Evolutionary conservation across 2,888 invertebrate species (phyloP).

Genomic region (Amphimallon solstitiale): DNA sequence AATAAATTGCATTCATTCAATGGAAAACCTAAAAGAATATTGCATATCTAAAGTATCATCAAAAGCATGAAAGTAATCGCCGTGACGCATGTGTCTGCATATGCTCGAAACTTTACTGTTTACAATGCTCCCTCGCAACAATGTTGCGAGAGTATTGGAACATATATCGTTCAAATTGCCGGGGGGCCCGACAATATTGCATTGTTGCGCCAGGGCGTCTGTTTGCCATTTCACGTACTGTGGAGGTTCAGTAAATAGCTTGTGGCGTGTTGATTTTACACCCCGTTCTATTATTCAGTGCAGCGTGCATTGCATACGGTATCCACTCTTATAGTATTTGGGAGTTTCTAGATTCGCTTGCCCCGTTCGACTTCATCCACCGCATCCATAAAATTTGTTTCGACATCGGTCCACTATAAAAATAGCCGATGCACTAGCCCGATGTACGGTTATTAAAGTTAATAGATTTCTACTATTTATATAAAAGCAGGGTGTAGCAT

Average conservation of each 20-base stretch:
- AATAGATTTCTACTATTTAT: constrained; percentile 30
- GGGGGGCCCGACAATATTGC: constrained; percentile 27
- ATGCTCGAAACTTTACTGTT: constrained; percentile 11
- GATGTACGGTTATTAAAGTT: constrained; percentile 18
- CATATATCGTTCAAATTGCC: constrained; percentile 24
- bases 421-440: constrained; percentile 5
- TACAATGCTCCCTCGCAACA: constrained; percentile 13
- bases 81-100: neutral
- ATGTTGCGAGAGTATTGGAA: constrained; percentile 22
- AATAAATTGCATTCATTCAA: neutral
- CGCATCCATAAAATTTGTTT: constrained; percentile 26
- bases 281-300: constrained; percentile 31
- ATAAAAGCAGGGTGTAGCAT: neutral
- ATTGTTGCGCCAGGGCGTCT: constrained; percentile 31
- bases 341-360: constrained; percentile 4
- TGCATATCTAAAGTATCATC: neutral
- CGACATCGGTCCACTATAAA: constrained; percentile 18
- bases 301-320: constrained; percentile 23
- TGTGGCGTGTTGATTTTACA: constrained; percentile 35
- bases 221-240: constrained; percentile 34
- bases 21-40: neutral
- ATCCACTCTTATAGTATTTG: constrained; percentile 11
- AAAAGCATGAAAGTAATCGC: neutral
- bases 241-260: constrained; percentile 27
- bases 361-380: constrained; percentile 1